Evolutionary conservation across 2,797 vertebrate species (phyloP).

Genomic region (Urosaurus nigricauda): DNA sequence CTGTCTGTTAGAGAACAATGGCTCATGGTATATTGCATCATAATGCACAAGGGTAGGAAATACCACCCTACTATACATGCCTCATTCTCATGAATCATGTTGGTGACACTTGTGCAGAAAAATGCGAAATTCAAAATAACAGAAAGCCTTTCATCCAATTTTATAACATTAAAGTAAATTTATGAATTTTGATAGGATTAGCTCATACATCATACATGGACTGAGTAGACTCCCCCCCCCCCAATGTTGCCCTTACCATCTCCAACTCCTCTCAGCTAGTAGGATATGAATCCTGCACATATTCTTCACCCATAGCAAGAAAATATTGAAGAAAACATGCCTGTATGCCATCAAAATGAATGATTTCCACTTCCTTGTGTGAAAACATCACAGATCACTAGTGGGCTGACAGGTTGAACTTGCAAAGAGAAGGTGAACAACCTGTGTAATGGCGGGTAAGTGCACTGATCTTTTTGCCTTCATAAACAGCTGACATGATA

Average conservation of each 20-base stretch:
- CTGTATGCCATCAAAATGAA: not conserved
- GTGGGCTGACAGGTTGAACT: conserved; percentile 65
- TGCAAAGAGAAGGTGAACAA: conserved; percentile 62
- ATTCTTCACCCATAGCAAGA: conserved; percentile 59
- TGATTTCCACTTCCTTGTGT: conserved; percentile 54
- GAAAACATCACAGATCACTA: conserved; percentile 61
- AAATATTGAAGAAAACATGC: conserved; percentile 46
- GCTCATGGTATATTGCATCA: not conserved
- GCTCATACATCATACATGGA: not conserved
- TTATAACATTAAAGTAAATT: not conserved
- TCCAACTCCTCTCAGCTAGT: not conserved
- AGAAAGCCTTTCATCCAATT: not conserved
- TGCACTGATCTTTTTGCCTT: conserved; percentile 72
- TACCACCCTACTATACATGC: no score
- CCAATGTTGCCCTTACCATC: not conserved
- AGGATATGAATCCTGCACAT: conserved; percentile 53
- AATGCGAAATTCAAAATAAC: not conserved
- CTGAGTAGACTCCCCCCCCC: not conserved
- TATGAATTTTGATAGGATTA: not conserved
- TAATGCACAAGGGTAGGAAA: not conserved
- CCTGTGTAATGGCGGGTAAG: conserved; percentile 64
- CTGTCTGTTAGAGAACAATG: not conserved
- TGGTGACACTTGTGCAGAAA: no score
- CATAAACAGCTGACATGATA: conserved; percentile 64
- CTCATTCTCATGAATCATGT: not conserved